Base-by-base conservation (phyloP, 2,888 invertebrate genomes). In the Ypsolopha scabrella region DNA sequence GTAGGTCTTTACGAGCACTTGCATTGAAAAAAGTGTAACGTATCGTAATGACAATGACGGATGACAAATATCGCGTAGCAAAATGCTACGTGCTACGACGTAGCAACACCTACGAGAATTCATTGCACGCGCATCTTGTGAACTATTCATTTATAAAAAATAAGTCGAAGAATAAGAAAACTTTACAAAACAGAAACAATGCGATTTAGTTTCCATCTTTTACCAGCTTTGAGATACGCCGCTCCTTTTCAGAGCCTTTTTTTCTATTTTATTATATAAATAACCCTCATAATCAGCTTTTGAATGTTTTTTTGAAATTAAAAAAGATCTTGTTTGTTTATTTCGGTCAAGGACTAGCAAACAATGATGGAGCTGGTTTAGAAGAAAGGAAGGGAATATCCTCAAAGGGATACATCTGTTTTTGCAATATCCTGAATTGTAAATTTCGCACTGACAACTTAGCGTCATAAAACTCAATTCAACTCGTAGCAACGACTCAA, bases 281-380 rank as follows among this genome's bases (percentile, higher is more conserved):
- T 36, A 36, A 11, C 35, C 44, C 37, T 50, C 34, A 51, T 51
- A 51, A 51, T 51, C 38, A 51, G 45, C 11, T 39, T 14, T 24
- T 24, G 33, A 6, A 24, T 13, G 24, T 44, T 13, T 46, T 33
- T 13, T 33, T n/a, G 46, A 6, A 24, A 24, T 24, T 24, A 24
- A 13, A 39, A 39, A 39, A 39, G 39, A 14, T 11, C 14, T 44
- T 24, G 44, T 44, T 44, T 43, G n/a, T 13, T 8, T 8, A 13
- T 44, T 24, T 44, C n/a, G 44, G 14, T 13, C n/a, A 39, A n/a
- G 9, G 39, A 9, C 24, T 24, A 10, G 9, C 9, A 11, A 46
- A 46, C 46, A 46, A 46, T 46, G 34, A 43, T 8, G 43, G 1
- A 11, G 43, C 13, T n/a, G 6, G 8, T 11, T 43, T 43, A 2